These are phyloP conservation scores for Psammodynastes pulverulentus DNA, from an alignment of 2,113 vertebrate species.

Conservation along the genomic window DNA sequence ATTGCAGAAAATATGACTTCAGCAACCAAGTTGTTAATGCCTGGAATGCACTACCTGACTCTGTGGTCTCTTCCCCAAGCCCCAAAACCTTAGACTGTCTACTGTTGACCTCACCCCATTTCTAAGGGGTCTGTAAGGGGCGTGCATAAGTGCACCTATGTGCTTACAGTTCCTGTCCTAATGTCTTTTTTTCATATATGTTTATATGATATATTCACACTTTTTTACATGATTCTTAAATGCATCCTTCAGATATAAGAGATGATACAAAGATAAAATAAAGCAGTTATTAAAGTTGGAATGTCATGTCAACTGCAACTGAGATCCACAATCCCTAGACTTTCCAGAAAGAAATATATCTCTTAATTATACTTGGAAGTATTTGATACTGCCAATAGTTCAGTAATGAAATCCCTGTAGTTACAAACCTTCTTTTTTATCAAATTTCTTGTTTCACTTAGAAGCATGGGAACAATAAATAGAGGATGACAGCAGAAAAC, in stretches of 20 bases:
- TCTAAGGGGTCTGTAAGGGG: too few species aligned
- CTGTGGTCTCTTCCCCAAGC: too few species aligned
- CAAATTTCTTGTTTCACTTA: neutral
- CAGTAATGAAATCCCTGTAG: neutral
- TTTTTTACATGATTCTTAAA: too few species aligned
- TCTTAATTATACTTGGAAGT: neutral
- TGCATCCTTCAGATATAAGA: neutral
- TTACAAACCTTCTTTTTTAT: neutral
- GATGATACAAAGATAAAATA: neutral
- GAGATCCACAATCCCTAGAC: neutral
- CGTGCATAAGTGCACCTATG: too few species aligned
- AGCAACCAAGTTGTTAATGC: too few species aligned
- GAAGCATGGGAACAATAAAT: neutral
- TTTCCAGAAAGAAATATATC: neutral
- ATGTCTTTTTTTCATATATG: too few species aligned
- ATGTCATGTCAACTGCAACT: neutral
- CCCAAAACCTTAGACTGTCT: too few species aligned
- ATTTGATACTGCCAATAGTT: neutral
- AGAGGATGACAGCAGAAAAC: neutral
- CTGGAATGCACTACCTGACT: too few species aligned
- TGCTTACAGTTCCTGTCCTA: too few species aligned
- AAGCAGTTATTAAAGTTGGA: neutral
- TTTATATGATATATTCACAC: too few species aligned
- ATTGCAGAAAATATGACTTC: too few species aligned
- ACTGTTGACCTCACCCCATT: too few species aligned